Base-by-base conservation (phyloP, 2,888 invertebrate species). In the Leptothorax acervorum region DNA sequence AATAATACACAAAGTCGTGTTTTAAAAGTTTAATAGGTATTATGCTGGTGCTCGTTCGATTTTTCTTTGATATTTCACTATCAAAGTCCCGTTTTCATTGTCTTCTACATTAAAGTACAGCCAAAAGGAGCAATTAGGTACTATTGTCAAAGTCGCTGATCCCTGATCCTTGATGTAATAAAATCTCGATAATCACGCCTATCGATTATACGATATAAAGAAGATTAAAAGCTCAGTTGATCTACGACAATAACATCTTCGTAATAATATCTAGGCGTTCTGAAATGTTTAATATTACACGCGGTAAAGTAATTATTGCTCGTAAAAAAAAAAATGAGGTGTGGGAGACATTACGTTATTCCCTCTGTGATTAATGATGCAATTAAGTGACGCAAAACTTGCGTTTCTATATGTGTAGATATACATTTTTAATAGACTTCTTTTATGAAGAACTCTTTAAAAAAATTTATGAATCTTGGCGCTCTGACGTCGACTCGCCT, bases 121-220 rank as follows among this genome's bases (percentile, higher is more conserved):
- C 6, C 12, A 39, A 51, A 28, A 66, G 23, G 28, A 6, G 45
- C n/a, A 15, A 79, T 70, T 42, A 23, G 23, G 23, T 23, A 48
- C 23, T n/a, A 31, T 57, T 11, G 42, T 55, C 57, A 18, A 55
- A 71, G 5, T 68, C 8, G 15, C 39, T 53, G 53, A 68, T 78
- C 53, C 12, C 42, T 18, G 28, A 28, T 65, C 31, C 6, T 4
- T 12, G 15, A 31, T 28, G 8, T 73, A 73, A 81, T 71, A 48
- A 79, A 70, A 57, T 60, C 28, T 48, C 28, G 48, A 48, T 71
- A 71, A 81, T 71, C 70, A 60, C 55, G 11, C 5, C 28, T 71
- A 71, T 60, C 23, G 71, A 79, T 79, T 70, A 9, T 35, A 45
- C 45, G 45, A 70, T 70, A 68, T 31, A 45, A 65, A n/a, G 2